Evolutionary conservation across 2,797 vertebrate species (phyloP).

Genomic region (Galagoides demidoff): DNA sequence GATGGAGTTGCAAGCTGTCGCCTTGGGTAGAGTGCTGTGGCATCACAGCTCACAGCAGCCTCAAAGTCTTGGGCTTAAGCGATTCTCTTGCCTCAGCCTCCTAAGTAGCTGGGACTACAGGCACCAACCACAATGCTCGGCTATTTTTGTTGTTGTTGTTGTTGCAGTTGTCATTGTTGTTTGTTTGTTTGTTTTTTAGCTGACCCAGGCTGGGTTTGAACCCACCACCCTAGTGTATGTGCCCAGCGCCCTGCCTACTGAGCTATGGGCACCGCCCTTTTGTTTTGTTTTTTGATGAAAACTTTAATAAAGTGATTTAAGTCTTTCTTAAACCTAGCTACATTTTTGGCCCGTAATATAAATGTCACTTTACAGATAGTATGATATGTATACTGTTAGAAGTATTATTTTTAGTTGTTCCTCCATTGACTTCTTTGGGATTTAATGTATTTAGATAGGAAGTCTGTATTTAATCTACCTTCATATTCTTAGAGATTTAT

Average conservation of each 20-base stretch:
- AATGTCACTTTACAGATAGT: neutral
- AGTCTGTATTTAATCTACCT: neutral
- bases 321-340: neutral
- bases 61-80: too few relatives aligned
- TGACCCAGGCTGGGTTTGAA: too few relatives aligned
- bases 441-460: conserved; percentile 32
- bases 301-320: neutral
- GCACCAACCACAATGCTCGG: rapidly evolving
- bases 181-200: too few relatives aligned
- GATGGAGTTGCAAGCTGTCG: too few relatives aligned
- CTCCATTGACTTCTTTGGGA: neutral
- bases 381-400: neutral
- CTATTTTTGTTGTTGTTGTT: too few relatives aligned
- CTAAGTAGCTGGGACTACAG: too few relatives aligned
- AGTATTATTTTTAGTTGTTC: conserved; percentile 28
- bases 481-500: neutral
- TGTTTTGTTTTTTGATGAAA: neutral
- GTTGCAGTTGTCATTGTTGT: too few relatives aligned
- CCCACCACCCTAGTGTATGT: too few relatives aligned
- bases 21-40: too few relatives aligned
- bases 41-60: too few relatives aligned
- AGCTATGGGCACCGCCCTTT: neutral
- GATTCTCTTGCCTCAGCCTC: too few relatives aligned
- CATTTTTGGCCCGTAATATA: neutral
- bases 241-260: too few relatives aligned